These are phyloP conservation scores for Nannospalax galili DNA, from an alignment of 2,113 vertebrate genomes.

Conservation along the genomic window DNA sequence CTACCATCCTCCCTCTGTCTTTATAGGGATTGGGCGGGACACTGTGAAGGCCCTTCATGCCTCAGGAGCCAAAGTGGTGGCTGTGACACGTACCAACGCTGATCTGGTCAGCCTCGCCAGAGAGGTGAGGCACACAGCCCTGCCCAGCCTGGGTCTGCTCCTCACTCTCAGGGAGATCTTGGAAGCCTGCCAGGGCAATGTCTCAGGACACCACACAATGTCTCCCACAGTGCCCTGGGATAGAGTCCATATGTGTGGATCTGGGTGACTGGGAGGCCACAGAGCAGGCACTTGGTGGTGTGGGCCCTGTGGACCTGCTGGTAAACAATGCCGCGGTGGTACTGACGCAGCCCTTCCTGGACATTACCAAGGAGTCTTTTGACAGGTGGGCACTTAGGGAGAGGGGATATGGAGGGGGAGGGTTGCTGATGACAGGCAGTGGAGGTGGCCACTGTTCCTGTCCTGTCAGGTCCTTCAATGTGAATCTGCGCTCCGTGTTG, in stretches of 20 bases:
- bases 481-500: conserved; percentile 92
- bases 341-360: conserved; percentile 89
- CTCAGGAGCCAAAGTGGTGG: conserved; percentile 89
- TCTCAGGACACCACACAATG: not conserved
- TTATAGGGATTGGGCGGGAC: conserved; percentile 91
- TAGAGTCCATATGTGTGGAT: conserved; percentile 91
- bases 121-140: conserved; percentile 85
- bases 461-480: conserved; percentile 87
- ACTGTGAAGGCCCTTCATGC: conserved; percentile 87
- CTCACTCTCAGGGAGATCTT: not conserved
- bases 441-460: accelerated
- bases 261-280: conserved; percentile 93
- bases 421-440: accelerated
- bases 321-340: conserved; percentile 93
- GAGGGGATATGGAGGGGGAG: accelerated
- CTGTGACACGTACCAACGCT: conserved; percentile 89
- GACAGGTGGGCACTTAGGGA: conserved; percentile 86
- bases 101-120: conserved; percentile 89
- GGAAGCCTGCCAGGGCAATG: not conserved
- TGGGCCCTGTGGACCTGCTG: conserved; percentile 92
- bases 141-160: accelerated
- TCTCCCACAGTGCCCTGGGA: conserved; percentile 87
- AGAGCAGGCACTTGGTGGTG: conserved; percentile 83
- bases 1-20: not conserved
- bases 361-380: conserved; percentile 90